Evolutionary conservation across 1,140 invertebrate species (phyloP).

Genomic region (Cheumatopsyche charites): DNA sequence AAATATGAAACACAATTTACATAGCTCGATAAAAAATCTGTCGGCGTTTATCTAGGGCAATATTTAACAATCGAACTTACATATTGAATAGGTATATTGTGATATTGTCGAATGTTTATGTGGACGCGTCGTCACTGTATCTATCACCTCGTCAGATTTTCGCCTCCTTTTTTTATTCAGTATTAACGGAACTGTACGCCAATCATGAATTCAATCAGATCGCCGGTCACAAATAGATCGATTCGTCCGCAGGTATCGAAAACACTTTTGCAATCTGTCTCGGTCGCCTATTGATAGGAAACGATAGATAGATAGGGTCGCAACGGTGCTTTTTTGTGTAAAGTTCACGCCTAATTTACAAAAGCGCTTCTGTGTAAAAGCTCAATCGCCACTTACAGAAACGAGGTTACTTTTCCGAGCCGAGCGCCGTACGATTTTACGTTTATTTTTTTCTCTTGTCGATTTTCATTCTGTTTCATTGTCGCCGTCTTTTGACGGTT

Average conservation of each 20-base stretch:
- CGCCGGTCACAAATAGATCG: constrained; percentile 34
- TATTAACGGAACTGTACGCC: constrained; percentile 30
- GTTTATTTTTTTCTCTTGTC: neutral
- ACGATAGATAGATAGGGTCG: constrained; percentile 22
- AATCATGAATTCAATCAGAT: constrained; percentile 37
- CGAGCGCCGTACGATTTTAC: neutral
- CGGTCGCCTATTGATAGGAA: constrained; percentile 26
- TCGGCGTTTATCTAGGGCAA: too few species aligned
- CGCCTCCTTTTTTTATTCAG: constrained; percentile 16
- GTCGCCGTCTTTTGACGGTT: constrained; percentile 4
- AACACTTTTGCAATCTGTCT: constrained; percentile 29
- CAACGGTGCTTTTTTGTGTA: constrained; percentile 35
- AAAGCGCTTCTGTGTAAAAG: constrained; percentile 18
- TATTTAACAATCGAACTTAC: too few species aligned
- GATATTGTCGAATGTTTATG: too few species aligned
- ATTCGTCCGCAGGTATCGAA: constrained; percentile 28
- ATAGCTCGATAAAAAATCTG: too few species aligned
- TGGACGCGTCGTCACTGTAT: too few species aligned
- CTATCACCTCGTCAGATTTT: constrained; percentile 5
- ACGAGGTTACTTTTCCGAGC: constrained; percentile 14
- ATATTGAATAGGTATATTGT: too few species aligned
- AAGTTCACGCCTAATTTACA: constrained; percentile 26
- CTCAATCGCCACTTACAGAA: constrained; percentile 29
- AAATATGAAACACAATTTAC: too few species aligned
- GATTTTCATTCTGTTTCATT: neutral